phyloP scores from a whole-genome alignment of 2,797 vertebrate species.

The Tragelaphus eurycerus region DNA sequence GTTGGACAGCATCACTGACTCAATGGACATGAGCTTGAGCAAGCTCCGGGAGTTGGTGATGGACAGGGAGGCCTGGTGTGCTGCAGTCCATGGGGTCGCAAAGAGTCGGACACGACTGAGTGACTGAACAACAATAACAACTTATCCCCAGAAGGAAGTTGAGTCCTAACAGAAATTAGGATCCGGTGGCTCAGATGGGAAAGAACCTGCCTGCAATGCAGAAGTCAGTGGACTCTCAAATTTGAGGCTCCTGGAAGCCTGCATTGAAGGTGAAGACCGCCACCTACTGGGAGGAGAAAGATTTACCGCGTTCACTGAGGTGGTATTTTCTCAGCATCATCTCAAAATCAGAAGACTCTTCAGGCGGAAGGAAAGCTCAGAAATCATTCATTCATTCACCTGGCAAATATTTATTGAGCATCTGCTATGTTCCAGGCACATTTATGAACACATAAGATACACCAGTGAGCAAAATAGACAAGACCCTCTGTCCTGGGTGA shows the following conservation, averaged over 20 bases:
- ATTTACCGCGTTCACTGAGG: rapidly evolving
- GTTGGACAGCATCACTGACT: neutral
- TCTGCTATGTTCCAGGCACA: neutral
- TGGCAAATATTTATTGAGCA: neutral
- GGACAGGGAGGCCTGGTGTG: neutral
- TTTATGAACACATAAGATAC: neutral
- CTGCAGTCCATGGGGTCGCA: neutral
- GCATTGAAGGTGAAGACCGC: slow-evolving; percentile 34
- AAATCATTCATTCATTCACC: neutral
- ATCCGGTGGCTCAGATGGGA: neutral
- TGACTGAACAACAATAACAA: neutral
- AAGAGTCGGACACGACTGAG: neutral
- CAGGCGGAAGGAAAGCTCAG: neutral
- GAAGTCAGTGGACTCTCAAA: neutral
- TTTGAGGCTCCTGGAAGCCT: rapidly evolving
- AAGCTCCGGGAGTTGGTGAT: neutral
- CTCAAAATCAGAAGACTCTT: neutral
- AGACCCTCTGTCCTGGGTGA: neutral
- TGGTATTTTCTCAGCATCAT: neutral
- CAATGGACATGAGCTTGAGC: neutral
- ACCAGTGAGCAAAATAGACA: neutral
- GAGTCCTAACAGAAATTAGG: neutral
- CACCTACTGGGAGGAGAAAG: slow-evolving; percentile 65
- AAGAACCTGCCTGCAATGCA: neutral
- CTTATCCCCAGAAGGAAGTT: neutral